Base-by-base conservation (phyloP, 2,888 invertebrate species). In the Beris chalybata region DNA sequence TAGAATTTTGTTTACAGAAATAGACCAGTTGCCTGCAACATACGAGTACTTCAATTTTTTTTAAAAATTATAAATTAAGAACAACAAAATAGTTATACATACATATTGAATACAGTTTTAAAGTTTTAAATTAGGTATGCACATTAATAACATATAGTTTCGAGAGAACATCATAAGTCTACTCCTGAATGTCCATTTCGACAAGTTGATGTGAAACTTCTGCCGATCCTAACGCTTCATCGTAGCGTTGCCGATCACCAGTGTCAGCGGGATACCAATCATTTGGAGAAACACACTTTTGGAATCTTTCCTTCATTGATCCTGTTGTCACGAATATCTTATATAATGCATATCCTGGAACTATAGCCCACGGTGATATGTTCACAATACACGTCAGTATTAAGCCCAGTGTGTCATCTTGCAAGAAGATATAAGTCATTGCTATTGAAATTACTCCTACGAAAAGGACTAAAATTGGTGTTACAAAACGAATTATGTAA, bases 191-290 rank as follows among this genome's bases (percentile, higher is more conserved):
- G 43, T 72, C 74, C 7, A 67, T 50, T 47, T 67, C 57, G 4
- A 67, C 44, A 15, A 79, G 67, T 50, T 77, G 78, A 71, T 79
- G 78, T 0, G 78, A 75, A 13, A 74, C 71, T 31, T 79, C 78
- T 4, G 74, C 67, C 67, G 75, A 74, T 4, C 76, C 75, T 67
- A 79, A 69, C 4, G 71, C 63, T 29, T 77, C 76, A 53, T 77
- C 76, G 67, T 80, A 79, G 12, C 71, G 69, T 59, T 78, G 79
- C 3, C 76, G 75, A 44, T 78, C 72, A 31, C 72, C 71, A 58
- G 74, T 69, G 55, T 78, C 75, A 0, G 69, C 48, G 0, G 79
- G 79, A 74, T 79, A 79, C 79, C 79, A 80, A 69, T 80, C 79
- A 7, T 75, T 77, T 6, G 80, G 77, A 2, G 76, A 71, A 44